Percentiles rank a stretch among this genome's conserved stretches.
Conservation (phyloP, 2,888 invertebrate species). For the Cyclophora punctaria region DNA sequence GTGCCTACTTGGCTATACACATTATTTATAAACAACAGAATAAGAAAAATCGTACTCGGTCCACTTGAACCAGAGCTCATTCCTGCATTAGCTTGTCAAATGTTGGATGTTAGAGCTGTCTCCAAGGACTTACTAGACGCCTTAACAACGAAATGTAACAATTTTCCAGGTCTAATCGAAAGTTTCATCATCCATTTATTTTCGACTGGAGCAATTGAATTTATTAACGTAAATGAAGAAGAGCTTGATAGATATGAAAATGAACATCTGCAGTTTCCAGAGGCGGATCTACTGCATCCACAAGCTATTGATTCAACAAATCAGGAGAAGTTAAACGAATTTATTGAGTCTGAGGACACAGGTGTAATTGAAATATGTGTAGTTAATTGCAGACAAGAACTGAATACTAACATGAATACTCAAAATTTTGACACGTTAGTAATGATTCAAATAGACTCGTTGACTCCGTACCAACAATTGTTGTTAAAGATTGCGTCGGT, state of each 20-base stretch:
- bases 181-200: conserved; percentile 66
- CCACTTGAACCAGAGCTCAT: conserved; percentile 54
- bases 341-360: conserved; percentile 35
- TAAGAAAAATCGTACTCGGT: conserved; percentile 58
- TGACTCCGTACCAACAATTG: conserved; percentile 75
- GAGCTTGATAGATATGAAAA: conserved; percentile 35
- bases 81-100: conserved; percentile 74
- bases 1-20: conserved; percentile 56
- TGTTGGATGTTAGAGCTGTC: conserved; percentile 75
- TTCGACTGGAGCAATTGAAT: conserved; percentile 58
- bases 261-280: conserved; percentile 55
- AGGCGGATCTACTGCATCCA: conserved; percentile 38
- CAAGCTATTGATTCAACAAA: conserved; percentile 46
- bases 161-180: conserved; percentile 71
- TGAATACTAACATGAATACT: conserved; percentile 50
- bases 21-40: conserved; percentile 48
- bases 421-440: conserved; percentile 65
- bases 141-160: conserved; percentile 57
- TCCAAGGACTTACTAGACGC: conserved; percentile 67
- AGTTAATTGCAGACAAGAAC: conserved; percentile 46
- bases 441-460: conserved; percentile 73
- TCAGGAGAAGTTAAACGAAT: conserved; percentile 40
- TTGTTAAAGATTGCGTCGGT: conserved; percentile 76
- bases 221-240: conserved; percentile 38
- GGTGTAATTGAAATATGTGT: conserved; percentile 47